Evolutionary conservation across 2,113 vertebrate genomes (phyloP).

Genomic region (Balaeniceps rex): DNA sequence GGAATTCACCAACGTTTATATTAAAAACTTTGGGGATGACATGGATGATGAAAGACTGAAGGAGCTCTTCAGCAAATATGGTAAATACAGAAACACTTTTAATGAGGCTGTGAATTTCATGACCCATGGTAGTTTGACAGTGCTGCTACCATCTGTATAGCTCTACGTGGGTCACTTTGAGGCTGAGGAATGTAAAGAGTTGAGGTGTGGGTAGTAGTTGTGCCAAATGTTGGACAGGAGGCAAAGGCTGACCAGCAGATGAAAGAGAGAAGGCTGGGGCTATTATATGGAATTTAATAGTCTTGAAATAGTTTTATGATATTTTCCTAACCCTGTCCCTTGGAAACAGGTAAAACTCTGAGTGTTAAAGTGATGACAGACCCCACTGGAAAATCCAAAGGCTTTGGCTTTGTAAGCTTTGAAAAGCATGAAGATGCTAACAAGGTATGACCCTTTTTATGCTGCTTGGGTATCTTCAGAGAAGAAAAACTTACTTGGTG

Average conservation of each 20-base stretch:
- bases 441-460: conserved; percentile 79
- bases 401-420: conserved; percentile 98
- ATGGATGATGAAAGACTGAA: conserved; percentile 92
- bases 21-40: conserved; percentile 98
- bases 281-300: not conserved
- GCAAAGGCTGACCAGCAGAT: not conserved
- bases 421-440: conserved; percentile 98
- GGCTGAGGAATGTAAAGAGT: not conserved
- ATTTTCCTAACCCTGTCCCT: conserved; percentile 53
- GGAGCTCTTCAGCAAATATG: conserved; percentile 94
- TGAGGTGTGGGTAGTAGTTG: not conserved
- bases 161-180: not conserved
- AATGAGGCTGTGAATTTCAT: not conserved
- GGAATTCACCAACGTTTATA: conserved; percentile 98
- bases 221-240: not conserved
- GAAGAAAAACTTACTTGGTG: not conserved
- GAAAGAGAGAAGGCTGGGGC: not conserved
- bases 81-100: conserved; percentile 67
- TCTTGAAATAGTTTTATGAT: not conserved
- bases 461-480: not conserved
- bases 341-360: conserved; percentile 90
- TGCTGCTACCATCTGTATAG: not conserved
- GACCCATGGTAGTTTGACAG: not conserved
- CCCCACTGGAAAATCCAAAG: conserved; percentile 93
- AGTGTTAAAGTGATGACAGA: conserved; percentile 99